These are phyloP conservation scores for Dolichopus griseipennis DNA, from an alignment of 2,888 invertebrate genomes.

Conservation along the genomic window DNA sequence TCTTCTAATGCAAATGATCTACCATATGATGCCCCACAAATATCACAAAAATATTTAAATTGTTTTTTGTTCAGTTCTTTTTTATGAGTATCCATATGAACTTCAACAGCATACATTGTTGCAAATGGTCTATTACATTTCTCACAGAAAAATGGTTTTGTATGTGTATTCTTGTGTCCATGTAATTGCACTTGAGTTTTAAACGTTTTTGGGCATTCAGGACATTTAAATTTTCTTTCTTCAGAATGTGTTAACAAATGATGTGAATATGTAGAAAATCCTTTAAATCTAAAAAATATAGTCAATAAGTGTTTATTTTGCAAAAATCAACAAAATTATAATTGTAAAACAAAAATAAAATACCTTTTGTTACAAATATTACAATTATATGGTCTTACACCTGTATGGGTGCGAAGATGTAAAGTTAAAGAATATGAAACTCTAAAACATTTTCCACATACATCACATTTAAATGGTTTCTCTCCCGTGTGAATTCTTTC, in stretches of 20 bases:
- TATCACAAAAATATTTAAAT: conserved; percentile 57
- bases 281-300: conserved; percentile 55
- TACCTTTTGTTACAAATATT: conserved; percentile 57
- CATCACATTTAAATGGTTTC: conserved; percentile 68
- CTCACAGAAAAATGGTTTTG: conserved; percentile 68
- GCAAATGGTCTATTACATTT: conserved; percentile 71
- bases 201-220: conserved; percentile 68
- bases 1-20: conserved; percentile 64
- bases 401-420: conserved; percentile 72
- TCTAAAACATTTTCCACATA: conserved; percentile 71
- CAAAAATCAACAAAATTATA: background rate
- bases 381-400: conserved; percentile 66
- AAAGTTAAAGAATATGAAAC: conserved; percentile 71
- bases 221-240: conserved; percentile 66
- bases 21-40: conserved; percentile 70
- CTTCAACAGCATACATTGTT: conserved; percentile 64
- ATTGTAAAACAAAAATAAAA: conserved; percentile 13
- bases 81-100: conserved; percentile 66
- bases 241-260: conserved; percentile 67
- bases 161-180: conserved; percentile 72
- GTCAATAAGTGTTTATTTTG: background rate
- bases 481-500: conserved; percentile 77
- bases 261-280: conserved; percentile 70
- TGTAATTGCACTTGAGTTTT: conserved; percentile 71
- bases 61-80: conserved; percentile 50